These are phyloP conservation scores for Labia minor DNA, from an alignment of 2,888 invertebrate genomes.

Conservation along the genomic window DNA sequence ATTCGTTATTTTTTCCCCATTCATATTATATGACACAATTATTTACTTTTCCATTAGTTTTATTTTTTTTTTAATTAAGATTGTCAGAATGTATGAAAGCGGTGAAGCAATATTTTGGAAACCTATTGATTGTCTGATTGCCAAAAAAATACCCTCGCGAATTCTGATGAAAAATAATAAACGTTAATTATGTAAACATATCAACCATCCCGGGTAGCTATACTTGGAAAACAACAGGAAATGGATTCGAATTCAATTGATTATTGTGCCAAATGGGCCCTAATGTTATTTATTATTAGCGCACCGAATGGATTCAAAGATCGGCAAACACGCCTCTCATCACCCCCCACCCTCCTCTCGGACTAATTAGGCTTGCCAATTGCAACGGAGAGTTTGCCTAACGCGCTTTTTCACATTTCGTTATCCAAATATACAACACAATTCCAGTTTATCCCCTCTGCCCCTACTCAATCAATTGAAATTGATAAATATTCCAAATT, in stretches of 20 bases:
- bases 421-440: constrained; percentile 4
- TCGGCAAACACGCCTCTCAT: neutral
- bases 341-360: too few species aligned
- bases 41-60: too few species aligned
- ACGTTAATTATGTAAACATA: constrained; percentile 6
- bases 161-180: neutral
- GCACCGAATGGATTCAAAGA: neutral
- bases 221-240: neutral
- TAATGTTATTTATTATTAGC: neutral
- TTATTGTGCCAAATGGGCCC: neutral
- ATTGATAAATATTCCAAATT: neutral
- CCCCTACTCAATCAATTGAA: neutral
- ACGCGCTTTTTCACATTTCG: constrained; percentile 1
- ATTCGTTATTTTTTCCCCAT: too few species aligned
- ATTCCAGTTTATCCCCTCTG: too few species aligned
- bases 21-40: too few species aligned
- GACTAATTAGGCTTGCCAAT: neutral
- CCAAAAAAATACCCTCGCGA: too few species aligned
- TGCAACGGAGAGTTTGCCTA: neutral
- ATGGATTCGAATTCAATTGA: neutral
- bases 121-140: too few species aligned
- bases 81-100: too few species aligned
- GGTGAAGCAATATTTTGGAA: too few species aligned
- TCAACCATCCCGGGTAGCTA: neutral
- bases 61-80: too few species aligned